These are phyloP conservation scores for Rhineura floridana DNA, from an alignment of 2,113 vertebrate species.

Conservation along the genomic window DNA sequence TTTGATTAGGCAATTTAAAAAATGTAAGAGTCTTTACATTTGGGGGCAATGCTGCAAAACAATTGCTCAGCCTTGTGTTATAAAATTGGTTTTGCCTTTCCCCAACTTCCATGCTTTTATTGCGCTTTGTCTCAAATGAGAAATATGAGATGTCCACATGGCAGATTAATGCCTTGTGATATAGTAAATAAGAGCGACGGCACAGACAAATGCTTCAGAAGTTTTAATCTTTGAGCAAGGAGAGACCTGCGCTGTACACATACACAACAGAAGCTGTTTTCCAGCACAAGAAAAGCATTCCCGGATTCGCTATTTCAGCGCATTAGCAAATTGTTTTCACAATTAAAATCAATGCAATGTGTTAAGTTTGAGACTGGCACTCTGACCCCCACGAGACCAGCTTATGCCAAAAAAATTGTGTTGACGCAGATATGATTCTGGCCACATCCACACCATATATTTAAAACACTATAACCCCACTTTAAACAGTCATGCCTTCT, in stretches of 20 bases:
- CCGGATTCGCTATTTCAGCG: constrained; percentile 46
- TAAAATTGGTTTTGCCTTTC: constrained; percentile 79
- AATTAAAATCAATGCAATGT: constrained; percentile 47
- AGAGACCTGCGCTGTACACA: neutral
- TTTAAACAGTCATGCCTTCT: too few species aligned
- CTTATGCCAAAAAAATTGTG: neutral
- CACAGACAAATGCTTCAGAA: constrained; percentile 50
- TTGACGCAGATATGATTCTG: too few species aligned
- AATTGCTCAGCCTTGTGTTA: constrained; percentile 72
- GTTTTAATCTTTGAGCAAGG: constrained; percentile 34
- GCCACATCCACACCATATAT: too few species aligned
- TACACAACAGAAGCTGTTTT: constrained; percentile 37
- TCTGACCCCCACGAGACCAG: neutral
- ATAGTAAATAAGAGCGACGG: constrained; percentile 59
- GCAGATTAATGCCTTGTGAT: constrained; percentile 53
- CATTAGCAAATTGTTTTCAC: constrained; percentile 53
- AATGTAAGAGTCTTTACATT: constrained; percentile 73
- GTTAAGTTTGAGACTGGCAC: constrained; percentile 49
- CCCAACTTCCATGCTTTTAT: constrained; percentile 62
- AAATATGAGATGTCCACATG: constrained; percentile 56
- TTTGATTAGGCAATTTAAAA: constrained; percentile 78
- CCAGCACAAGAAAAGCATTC: constrained; percentile 40
- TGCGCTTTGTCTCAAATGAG: constrained; percentile 58
- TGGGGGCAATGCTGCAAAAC: constrained; percentile 78
- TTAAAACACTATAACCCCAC: too few species aligned